These are phyloP conservation scores for Gastrophryne carolinensis DNA, from an alignment of 2,797 vertebrate genomes.

Conservation along the genomic window DNA sequence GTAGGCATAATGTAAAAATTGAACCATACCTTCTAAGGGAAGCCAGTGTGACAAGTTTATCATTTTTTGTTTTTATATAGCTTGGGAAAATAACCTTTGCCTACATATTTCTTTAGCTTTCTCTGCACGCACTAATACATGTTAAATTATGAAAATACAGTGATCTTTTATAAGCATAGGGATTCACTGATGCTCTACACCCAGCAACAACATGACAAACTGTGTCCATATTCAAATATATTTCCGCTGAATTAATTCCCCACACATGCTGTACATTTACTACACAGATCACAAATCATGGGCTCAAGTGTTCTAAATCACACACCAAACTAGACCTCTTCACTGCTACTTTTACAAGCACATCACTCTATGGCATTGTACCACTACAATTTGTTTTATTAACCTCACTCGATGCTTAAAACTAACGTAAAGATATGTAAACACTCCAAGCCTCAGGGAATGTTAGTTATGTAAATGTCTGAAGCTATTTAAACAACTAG, in stretches of 20 bases:
- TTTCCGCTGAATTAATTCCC: conserved; percentile 11
- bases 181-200: background rate
- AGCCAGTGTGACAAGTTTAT: too few relatives aligned
- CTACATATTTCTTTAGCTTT: too few relatives aligned
- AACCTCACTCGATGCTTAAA: conserved; percentile 46
- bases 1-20: too few relatives aligned
- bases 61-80: too few relatives aligned
- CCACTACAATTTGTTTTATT: conserved; percentile 46
- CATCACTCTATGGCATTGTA: background rate
- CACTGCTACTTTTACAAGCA: conserved; percentile 5
- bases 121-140: background rate
- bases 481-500: conserved; percentile 46
- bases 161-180: background rate
- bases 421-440: conserved; percentile 41
- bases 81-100: too few relatives aligned
- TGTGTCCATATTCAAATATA: conserved; percentile 13
- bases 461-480: conserved; percentile 51
- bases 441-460: conserved; percentile 43
- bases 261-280: conserved; percentile 8
- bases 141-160: background rate
- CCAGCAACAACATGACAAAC: conserved; percentile 2
- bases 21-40: too few relatives aligned
- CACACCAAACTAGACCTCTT: background rate
- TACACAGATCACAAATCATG: background rate
- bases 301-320: conserved; percentile 25